phyloP scores from a whole-genome alignment of 2,888 invertebrate species.

The Matsumyia berberina region DNA sequence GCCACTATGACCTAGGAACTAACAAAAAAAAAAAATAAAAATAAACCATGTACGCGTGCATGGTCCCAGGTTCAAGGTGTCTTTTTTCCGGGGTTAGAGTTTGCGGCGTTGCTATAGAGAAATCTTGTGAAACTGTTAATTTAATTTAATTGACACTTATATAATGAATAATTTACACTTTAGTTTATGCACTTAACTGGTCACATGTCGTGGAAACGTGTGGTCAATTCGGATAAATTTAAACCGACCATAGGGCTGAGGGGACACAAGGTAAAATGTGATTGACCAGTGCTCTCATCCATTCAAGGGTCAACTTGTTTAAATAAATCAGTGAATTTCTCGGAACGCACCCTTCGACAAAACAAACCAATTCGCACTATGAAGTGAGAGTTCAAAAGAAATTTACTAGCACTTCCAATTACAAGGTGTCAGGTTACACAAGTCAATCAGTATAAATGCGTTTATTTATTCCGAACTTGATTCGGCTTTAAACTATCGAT shows the following conservation, averaged over 20 bases:
- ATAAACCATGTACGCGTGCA: slow-evolving; percentile 1
- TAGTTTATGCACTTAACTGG: not conserved
- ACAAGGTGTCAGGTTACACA: slow-evolving; percentile 22
- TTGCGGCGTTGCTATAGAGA: not conserved
- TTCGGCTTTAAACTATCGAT: slow-evolving; percentile 7
- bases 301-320: too few species aligned
- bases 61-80: slow-evolving; percentile 38
- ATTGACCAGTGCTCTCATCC: not conserved
- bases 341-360: not conserved
- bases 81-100: not conserved
- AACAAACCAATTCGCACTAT: slow-evolving; percentile 17
- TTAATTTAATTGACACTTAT: slow-evolving; percentile 4
- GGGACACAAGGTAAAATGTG: slow-evolving; percentile 4
- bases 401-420: not conserved
- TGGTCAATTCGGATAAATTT: slow-evolving; percentile 6
- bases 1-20: slow-evolving; percentile 11
- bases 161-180: slow-evolving; percentile 9
- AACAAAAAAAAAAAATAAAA: not conserved
- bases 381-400: not conserved
- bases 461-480: not conserved
- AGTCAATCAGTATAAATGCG: slow-evolving; percentile 10
- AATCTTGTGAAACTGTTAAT: not conserved
- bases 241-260: not conserved
- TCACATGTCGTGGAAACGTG: not conserved
- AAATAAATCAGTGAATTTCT: not conserved